Conservation (phyloP, 2,113 vertebrate genomes). For the Eulacestoma nigropectus region DNA sequence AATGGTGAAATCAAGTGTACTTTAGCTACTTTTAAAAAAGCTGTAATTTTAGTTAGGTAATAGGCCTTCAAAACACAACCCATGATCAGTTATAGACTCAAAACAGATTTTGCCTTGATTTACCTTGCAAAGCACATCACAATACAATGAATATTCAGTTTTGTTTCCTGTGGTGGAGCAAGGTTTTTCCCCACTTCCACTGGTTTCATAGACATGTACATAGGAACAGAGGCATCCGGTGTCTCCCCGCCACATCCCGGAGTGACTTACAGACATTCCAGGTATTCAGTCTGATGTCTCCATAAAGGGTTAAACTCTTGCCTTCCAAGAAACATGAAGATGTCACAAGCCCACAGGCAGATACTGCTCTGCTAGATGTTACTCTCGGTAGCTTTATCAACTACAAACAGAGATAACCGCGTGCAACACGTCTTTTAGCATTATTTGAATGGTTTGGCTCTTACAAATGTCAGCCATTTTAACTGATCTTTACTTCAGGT, state of each 20-base stretch:
- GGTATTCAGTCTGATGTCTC: neutral
- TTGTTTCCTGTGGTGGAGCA: neutral
- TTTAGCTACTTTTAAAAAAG: neutral
- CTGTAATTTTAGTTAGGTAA: neutral
- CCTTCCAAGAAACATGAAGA: constrained; percentile 13
- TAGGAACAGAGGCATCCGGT: neutral
- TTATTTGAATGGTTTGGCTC: constrained; percentile 32
- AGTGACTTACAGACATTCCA: neutral
- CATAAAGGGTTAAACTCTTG: neutral
- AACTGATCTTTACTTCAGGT: neutral
- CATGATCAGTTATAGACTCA: neutral
- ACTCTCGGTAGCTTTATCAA: constrained; percentile 36
- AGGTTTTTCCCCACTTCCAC: neutral
- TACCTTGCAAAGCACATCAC: neutral
- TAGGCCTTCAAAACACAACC: neutral
- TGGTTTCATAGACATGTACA: accelerated
- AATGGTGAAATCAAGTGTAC: neutral
- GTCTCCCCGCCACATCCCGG: neutral
- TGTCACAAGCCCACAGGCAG: neutral
- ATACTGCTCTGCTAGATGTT: constrained; percentile 21
- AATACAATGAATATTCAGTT: neutral
- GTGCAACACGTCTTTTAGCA: neutral
- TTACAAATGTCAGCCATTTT: neutral
- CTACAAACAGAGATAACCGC: constrained; percentile 51
- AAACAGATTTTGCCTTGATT: neutral